Base-by-base conservation (phyloP, 2,888 invertebrate species). In the Brachynemurus nebulosus region DNA sequence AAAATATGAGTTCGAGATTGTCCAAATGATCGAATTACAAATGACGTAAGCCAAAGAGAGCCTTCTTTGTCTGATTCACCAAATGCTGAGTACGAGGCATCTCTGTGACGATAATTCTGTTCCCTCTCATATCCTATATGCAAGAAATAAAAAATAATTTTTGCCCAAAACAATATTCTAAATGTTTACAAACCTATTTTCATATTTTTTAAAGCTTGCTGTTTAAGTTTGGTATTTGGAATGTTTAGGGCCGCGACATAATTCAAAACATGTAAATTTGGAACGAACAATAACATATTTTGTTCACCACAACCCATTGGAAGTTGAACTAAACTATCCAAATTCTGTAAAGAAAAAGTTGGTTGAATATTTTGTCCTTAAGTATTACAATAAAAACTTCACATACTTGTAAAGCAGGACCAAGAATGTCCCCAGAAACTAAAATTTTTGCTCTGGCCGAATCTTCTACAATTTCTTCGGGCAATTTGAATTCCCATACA, bases 231-330 rank as follows among this genome's bases (percentile, higher is more conserved):
- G 49, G 70, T 50, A 54, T 74, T 66, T 56, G 74, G 53, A 57
- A 71, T 61, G 42, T 69, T 54, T 50, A 75, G 60, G 37, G 59
- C 69, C 54, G 62, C 73, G 40, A 84, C 63, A 52, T 80, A 80
- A 36, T 69, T 62, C 33, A 83, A 60, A 1, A 82, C 76, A 47
- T 78, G 73, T 33, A 86, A 67, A 59, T 84, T 86, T 1, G 84
- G 81, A 1, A 80, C 80, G 47, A 86, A 72, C 0, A 77, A 70
- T 4, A 84, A 75, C 80, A 86, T 81, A 59, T 82, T 84, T 66
- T 86, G 86, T 55, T 86, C 86, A 0, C 86, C 86, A 57, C 86
- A 86, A 2, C 86, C 86, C 38, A 77, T 76, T 0, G 86, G 86
- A 40, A 84, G 63, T 9, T 65, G 59, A 2, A 85, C 68, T 8